A percentile compares a stretch with the other conserved stretches of the same genome.
Evolutionary conservation across 2,113 vertebrate species (phyloP).

Genomic region (Lepus americanus): DNA sequence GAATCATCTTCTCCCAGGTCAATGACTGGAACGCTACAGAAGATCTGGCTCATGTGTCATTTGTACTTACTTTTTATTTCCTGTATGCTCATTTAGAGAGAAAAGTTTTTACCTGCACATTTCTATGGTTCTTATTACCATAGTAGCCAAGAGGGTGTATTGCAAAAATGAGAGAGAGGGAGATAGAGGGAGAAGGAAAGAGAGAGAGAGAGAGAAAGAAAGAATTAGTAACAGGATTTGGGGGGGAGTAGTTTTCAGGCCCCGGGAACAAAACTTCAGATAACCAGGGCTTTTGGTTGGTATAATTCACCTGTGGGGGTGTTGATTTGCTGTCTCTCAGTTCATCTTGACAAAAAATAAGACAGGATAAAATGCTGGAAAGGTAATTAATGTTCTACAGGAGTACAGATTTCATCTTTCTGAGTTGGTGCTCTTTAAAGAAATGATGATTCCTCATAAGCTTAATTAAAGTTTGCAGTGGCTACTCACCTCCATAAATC

Average conservation of each 20-base stretch:
- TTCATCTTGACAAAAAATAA: conserved; percentile 52
- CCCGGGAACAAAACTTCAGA: background rate
- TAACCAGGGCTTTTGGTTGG: background rate
- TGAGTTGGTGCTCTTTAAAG: conserved; percentile 48
- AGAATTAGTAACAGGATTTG: background rate
- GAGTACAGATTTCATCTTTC: conserved; percentile 50
- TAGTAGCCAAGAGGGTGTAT: conserved; percentile 50
- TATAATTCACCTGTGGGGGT: background rate
- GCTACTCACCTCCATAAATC: conserved; percentile 60
- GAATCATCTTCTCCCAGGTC: background rate
- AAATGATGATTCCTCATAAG: background rate
- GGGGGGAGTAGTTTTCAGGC: background rate
- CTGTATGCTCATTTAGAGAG: conserved; percentile 30
- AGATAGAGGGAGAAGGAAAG: background rate
- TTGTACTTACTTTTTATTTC: conserved; percentile 64
- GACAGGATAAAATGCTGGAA: conserved; percentile 15
- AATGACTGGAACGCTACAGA: background rate
- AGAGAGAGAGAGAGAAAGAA: background rate
- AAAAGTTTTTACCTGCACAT: conserved; percentile 15
- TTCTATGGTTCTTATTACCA: conserved; percentile 62
- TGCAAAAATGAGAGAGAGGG: background rate
- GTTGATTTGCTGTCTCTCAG: background rate
- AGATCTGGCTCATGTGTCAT: background rate
- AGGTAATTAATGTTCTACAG: conserved; percentile 42
- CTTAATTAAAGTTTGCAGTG: conserved; percentile 69